Percentiles rank a stretch among this genome's conserved stretches.
phyloP scores from a whole-genome alignment of 2,797 vertebrate species.

The Aeoliscus strigatus region DNA sequence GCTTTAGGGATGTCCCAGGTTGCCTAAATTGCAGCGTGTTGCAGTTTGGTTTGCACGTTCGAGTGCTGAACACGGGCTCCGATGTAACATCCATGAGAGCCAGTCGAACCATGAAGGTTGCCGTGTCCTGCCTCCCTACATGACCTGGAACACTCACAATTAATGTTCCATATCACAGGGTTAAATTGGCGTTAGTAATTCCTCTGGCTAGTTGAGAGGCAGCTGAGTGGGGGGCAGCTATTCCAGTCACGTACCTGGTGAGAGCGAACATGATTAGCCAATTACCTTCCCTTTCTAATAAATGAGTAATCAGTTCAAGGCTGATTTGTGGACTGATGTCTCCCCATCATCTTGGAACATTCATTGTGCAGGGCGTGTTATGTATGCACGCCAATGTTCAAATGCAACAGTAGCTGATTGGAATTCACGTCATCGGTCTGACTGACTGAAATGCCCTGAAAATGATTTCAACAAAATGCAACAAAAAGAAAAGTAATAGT shows the following conservation, averaged over 20 bases:
- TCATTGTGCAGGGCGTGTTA: conserved; percentile 28
- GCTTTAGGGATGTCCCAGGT: conserved; percentile 64
- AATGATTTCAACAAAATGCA: too few relatives aligned
- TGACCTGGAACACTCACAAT: conserved; percentile 71
- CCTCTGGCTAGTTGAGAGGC: conserved; percentile 51
- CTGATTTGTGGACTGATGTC: conserved; percentile 57
- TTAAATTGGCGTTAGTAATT: conserved; percentile 70
- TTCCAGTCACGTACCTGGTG: conserved; percentile 56
- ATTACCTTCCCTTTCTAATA: conserved; percentile 65
- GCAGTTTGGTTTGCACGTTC: conserved; percentile 49
- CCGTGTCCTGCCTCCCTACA: conserved; percentile 61
- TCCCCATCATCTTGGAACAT: conserved; percentile 43
- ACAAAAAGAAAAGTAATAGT: too few relatives aligned
- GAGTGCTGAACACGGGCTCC: conserved; percentile 47
- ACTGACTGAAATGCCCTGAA: too few relatives aligned
- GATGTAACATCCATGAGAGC: conserved; percentile 57
- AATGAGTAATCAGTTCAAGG: conserved; percentile 64
- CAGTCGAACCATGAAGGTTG: conserved; percentile 62
- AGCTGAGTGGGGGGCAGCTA: conserved; percentile 21
- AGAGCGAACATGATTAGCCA: conserved; percentile 67
- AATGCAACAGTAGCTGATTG: conserved; percentile 29
- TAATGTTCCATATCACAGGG: conserved; percentile 67
- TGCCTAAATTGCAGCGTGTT: conserved; percentile 58
- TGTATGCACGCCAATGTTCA: conserved; percentile 13
- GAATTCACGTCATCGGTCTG: conserved; percentile 18